Percentiles rank a stretch among this genome's conserved stretches.
Evolutionary conservation across 2,888 invertebrate species (phyloP).

Genomic region (Trissolcus brochymenae): DNA sequence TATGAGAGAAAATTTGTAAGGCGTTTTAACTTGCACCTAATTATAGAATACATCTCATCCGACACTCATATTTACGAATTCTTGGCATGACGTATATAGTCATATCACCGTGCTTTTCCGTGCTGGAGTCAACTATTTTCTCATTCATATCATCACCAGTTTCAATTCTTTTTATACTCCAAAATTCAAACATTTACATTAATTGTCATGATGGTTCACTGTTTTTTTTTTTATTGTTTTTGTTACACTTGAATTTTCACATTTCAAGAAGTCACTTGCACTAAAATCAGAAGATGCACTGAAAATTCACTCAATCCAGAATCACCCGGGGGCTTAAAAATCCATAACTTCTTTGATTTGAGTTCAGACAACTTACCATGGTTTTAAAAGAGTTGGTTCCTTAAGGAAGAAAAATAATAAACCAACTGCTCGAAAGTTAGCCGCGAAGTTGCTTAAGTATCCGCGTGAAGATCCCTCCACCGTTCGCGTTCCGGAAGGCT

Average conservation of each 20-base stretch:
- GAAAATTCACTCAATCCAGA: not conserved
- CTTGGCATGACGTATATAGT: conserved; percentile 67
- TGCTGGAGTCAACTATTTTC: too few species aligned
- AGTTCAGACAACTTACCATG: conserved; percentile 68
- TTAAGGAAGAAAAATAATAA: conserved; percentile 67
- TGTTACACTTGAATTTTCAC: too few species aligned
- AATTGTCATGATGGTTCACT: too few species aligned
- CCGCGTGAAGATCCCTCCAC: conserved; percentile 71
- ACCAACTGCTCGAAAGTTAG: conserved; percentile 74
- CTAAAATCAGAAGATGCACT: not conserved
- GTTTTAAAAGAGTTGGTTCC: conserved; percentile 65
- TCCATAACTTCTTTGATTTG: not conserved
- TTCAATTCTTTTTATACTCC: too few species aligned
- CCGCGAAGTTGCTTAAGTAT: conserved; percentile 76
- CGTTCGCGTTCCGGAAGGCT: conserved; percentile 62
- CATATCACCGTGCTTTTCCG: conserved; percentile 49
- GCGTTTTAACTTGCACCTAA: conserved; percentile 65
- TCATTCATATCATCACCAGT: too few species aligned
- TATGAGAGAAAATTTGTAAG: conserved; percentile 63
- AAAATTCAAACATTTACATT: too few species aligned
- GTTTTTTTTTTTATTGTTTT: too few species aligned
- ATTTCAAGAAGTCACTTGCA: too few species aligned
- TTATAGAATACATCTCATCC: conserved; percentile 64
- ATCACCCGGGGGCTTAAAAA: not conserved
- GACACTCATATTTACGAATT: conserved; percentile 54